Evolutionary conservation across 2,888 invertebrate genomes (phyloP).

Genomic region (Ophion ventricosus): DNA sequence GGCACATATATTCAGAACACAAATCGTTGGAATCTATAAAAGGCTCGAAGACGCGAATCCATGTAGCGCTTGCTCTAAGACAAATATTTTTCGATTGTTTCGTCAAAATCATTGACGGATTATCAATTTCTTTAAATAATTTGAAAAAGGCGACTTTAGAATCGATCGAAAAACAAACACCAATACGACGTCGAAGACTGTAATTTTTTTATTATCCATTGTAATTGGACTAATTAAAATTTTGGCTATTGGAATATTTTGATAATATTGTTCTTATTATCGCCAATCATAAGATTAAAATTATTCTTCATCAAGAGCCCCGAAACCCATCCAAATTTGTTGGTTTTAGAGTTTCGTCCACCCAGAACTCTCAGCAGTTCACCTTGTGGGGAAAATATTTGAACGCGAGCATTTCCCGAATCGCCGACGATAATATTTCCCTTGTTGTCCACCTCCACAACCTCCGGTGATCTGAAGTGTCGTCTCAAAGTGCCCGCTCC

Average conservation of each 20-base stretch:
- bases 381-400: constrained; percentile 90
- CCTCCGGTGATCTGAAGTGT: constrained; percentile 89
- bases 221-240: neutral
- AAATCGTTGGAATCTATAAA: no score
- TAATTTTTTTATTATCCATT: neutral
- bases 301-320: constrained; percentile 87
- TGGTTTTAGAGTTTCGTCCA: constrained; percentile 83
- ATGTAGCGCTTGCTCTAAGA: no score
- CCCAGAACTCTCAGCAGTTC: constrained; percentile 88
- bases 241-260: constrained; percentile 79
- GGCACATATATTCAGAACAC: no score
- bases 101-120: no score
- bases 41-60: no score
- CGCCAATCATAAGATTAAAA: constrained; percentile 87
- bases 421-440: constrained; percentile 92
- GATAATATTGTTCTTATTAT: constrained; percentile 85
- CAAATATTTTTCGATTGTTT: no score
- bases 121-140: neutral
- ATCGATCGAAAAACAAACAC: neutral
- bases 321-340: constrained; percentile 89
- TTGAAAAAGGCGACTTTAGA: neutral
- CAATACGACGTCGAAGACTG: neutral
- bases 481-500: constrained; percentile 70
- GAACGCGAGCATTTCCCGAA: constrained; percentile 90
- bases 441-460: constrained; percentile 88